Conservation (phyloP, 1,140 invertebrate genomes). For the Drosophila yakuba region DNA sequence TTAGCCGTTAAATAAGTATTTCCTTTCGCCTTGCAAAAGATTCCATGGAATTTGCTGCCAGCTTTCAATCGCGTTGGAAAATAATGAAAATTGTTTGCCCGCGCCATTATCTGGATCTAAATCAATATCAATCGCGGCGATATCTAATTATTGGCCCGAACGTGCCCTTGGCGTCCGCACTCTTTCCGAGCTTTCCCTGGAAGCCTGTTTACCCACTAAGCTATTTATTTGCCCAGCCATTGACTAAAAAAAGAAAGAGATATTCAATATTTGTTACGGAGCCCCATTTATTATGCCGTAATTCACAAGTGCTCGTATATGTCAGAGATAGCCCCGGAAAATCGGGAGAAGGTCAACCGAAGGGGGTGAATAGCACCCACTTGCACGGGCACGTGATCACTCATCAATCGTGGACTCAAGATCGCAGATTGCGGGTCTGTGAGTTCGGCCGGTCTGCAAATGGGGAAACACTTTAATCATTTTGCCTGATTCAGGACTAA, state of each 20-base stretch:
- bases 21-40: slow-evolving; percentile 42
- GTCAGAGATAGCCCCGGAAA: slow-evolving; percentile 63
- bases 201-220: slow-evolving; percentile 41
- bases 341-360: slow-evolving; percentile 31
- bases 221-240: slow-evolving; percentile 64
- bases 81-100: slow-evolving; percentile 66
- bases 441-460: slow-evolving; percentile 15
- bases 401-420: slow-evolving; percentile 24
- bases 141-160: slow-evolving; percentile 58
- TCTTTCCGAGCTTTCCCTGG: slow-evolving; percentile 31
- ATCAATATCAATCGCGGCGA: slow-evolving; percentile 58
- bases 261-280: slow-evolving; percentile 53
- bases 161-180: slow-evolving; percentile 57
- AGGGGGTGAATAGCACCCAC: slow-evolving; percentile 16
- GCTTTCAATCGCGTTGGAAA: slow-evolving; percentile 41
- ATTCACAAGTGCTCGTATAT: slow-evolving; percentile 74
- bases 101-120: slow-evolving; percentile 46
- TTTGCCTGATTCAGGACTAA: slow-evolving; percentile 34
- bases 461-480: slow-evolving; percentile 29
- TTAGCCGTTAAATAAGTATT: slow-evolving; percentile 50
- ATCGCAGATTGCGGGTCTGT: slow-evolving; percentile 13
- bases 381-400: slow-evolving; percentile 47
- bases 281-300: slow-evolving; percentile 64
- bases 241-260: slow-evolving; percentile 55
- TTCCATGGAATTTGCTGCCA: slow-evolving; percentile 37